A percentile compares a stretch with the other conserved stretches of the same genome.
These are phyloP conservation scores for Saturnia pavonia DNA, from an alignment of 2,888 invertebrate genomes.

Conservation along the genomic window DNA sequence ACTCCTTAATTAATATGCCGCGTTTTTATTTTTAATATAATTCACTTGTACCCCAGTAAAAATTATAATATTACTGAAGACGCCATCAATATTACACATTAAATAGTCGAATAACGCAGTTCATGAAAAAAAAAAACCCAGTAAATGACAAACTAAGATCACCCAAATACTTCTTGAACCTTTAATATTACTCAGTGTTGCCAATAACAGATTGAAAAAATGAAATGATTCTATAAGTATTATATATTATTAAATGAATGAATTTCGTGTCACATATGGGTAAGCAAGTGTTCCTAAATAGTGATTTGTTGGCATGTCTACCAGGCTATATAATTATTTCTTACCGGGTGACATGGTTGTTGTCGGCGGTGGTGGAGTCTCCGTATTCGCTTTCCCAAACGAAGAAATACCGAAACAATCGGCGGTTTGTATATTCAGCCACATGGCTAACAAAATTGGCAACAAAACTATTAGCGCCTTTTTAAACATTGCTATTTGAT, in stretches of 20 bases:
- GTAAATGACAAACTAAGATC: too few species aligned
- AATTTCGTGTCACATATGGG: background rate
- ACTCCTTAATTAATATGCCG: too few species aligned
- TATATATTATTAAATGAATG: background rate
- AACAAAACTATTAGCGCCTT: conserved; percentile 35
- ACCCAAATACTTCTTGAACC: too few species aligned
- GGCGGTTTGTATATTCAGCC: conserved; percentile 45
- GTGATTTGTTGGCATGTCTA: background rate
- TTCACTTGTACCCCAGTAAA: too few species aligned
- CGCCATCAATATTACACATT: too few species aligned
- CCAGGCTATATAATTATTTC: conserved; percentile 32
- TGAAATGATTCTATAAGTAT: too few species aligned
- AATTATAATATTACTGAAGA: too few species aligned
- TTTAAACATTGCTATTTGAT: conserved; percentile 29
- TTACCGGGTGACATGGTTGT: conserved; percentile 70
- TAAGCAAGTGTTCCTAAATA: background rate
- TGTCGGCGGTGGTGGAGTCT: conserved; percentile 64
- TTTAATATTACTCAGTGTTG: too few species aligned
- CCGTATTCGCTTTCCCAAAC: conserved; percentile 72
- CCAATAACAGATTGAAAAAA: too few species aligned
- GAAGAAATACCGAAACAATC: conserved; percentile 69
- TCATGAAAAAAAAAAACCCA: too few species aligned
- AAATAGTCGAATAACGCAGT: too few species aligned
- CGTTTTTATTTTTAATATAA: too few species aligned
- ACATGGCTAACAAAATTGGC: conserved; percentile 46